A percentile compares a stretch with the other conserved stretches of the same genome.
These are phyloP conservation scores for Ctenopoma multispine DNA, from an alignment of 2,797 vertebrate species.

Conservation along the genomic window DNA sequence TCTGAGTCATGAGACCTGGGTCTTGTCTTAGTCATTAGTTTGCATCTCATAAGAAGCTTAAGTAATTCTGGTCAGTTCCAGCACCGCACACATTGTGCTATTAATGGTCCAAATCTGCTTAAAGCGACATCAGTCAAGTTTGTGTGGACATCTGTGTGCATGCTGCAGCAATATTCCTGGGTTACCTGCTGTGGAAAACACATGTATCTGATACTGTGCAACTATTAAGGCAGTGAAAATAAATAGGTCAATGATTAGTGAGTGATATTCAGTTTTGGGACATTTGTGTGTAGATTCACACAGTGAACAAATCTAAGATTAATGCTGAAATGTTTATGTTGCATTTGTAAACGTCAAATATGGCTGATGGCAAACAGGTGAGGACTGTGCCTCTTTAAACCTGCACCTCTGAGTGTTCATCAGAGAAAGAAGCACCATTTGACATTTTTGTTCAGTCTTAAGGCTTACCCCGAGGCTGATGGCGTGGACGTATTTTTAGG, in stretches of 20 bases:
- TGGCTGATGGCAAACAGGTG: not conserved
- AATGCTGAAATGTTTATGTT: not conserved
- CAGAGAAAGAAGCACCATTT: constrained; percentile 28
- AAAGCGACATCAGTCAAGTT: constrained; percentile 53
- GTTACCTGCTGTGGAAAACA: constrained; percentile 14
- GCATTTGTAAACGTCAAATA: not conserved
- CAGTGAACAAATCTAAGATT: not conserved
- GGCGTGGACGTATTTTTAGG: constrained; percentile 56
- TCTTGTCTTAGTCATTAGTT: constrained; percentile 62
- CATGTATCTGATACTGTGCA: constrained; percentile 1
- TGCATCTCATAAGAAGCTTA: constrained; percentile 78
- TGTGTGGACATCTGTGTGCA: constrained; percentile 51
- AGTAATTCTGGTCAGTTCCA: constrained; percentile 65
- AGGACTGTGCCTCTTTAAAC: constrained; percentile 19
- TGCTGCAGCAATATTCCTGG: constrained; percentile 1
- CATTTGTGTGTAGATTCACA: constrained; percentile 5
- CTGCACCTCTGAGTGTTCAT: constrained; percentile 30
- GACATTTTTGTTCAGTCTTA: constrained; percentile 45
- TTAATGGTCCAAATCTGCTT: constrained; percentile 71
- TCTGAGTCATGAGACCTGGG: constrained; percentile 68
- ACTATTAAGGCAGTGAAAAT: constrained; percentile 32
- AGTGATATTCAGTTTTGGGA: constrained; percentile 6
- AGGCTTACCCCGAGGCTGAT: constrained; percentile 41
- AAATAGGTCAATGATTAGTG: constrained; percentile 16
- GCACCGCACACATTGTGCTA: constrained; percentile 57